A percentile compares a stretch with the other conserved stretches of the same genome.
These are phyloP conservation scores for Phymorhynchus buccinoides DNA, from an alignment of 1,140 invertebrate genomes.

Conservation along the genomic window DNA sequence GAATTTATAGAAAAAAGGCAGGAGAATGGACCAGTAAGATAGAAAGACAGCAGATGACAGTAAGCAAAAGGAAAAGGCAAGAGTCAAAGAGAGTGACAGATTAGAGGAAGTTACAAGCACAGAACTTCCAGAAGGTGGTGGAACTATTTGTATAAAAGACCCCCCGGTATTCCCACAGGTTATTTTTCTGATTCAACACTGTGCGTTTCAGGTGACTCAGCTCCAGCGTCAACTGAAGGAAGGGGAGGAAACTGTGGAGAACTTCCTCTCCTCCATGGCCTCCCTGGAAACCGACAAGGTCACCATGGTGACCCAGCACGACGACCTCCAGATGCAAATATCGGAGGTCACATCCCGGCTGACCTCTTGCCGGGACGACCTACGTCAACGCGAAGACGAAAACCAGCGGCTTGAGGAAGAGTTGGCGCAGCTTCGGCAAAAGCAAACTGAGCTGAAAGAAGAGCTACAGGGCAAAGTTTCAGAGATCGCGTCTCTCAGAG, in stretches of 20 bases:
- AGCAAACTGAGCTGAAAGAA: not conserved
- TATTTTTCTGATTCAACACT: not conserved
- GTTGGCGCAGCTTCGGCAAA: not conserved
- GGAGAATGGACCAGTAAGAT: too few relatives aligned
- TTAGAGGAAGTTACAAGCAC: too few relatives aligned
- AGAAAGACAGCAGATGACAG: too few relatives aligned
- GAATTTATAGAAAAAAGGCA: too few relatives aligned
- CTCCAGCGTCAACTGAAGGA: constrained; percentile 4
- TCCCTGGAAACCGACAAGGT: constrained; percentile 23
- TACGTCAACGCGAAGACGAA: not conserved
- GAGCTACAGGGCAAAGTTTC: not conserved
- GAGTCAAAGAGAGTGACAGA: too few relatives aligned
- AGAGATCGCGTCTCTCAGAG: constrained; percentile 2
- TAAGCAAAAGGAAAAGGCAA: too few relatives aligned
- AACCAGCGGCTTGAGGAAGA: not conserved
- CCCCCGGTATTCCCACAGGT: constrained; percentile 80
- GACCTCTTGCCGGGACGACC: not conserved
- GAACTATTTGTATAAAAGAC: too few relatives aligned
- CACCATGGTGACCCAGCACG: not conserved
- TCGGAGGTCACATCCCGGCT: not conserved
- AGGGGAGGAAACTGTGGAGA: not conserved
- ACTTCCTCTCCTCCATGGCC: not conserved
- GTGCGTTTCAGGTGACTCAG: constrained; percentile 12
- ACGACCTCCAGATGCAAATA: constrained; percentile 5
- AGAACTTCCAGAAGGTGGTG: too few relatives aligned